Evolutionary conservation across 2,797 vertebrate species (phyloP).

Genomic region (Adrianichthys oophorus): DNA sequence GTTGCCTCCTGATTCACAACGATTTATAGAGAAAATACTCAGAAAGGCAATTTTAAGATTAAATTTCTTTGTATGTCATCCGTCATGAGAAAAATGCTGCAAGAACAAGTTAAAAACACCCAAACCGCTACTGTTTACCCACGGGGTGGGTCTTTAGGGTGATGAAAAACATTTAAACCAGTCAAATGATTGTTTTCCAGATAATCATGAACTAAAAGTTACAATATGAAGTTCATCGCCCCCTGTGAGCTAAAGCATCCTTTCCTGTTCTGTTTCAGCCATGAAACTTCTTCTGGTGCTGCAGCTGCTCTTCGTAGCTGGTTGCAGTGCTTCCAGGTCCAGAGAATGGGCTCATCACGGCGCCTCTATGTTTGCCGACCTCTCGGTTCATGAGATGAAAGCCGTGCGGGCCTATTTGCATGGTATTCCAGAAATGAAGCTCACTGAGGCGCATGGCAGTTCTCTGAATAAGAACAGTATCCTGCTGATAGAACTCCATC

Average conservation of each 20-base stretch:
- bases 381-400: slow-evolving; percentile 79
- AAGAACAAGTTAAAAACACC: no score
- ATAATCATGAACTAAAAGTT: not conserved
- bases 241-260: not conserved
- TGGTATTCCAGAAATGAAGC: slow-evolving; percentile 73
- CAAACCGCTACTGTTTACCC: no score
- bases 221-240: no score
- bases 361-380: slow-evolving; percentile 84
- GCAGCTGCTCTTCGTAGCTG: slow-evolving; percentile 46
- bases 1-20: no score
- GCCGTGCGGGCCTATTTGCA: slow-evolving; percentile 82
- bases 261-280: slow-evolving; percentile 21
- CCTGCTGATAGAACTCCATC: slow-evolving; percentile 86
- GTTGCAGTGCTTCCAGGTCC: slow-evolving; percentile 36
- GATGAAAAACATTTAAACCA: no score
- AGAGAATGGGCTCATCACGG: slow-evolving; percentile 79
- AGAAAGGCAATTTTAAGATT: no score
- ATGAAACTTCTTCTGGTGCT: slow-evolving; percentile 70
- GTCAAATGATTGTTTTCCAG: no score
- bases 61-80: no score
- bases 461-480: slow-evolving; percentile 85
- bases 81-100: no score
- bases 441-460: slow-evolving; percentile 49
- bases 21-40: no score
- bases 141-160: no score